Percentiles rank a stretch among this genome's conserved stretches.
Conservation (phyloP, 2,888 invertebrate genomes). For the Drosophila ustulata region DNA sequence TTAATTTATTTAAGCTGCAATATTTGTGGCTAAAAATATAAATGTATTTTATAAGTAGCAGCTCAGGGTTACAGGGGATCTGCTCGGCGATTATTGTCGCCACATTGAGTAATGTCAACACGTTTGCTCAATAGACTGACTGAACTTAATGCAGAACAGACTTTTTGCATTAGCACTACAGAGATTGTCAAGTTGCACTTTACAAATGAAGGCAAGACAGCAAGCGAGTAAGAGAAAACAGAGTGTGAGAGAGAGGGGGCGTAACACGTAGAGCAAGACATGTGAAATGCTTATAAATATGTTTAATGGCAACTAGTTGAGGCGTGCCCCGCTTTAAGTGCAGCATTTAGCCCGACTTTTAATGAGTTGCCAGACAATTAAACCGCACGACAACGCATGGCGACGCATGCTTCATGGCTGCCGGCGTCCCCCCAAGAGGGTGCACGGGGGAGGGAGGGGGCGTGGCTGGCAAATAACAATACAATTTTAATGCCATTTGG, state of each 20-base stretch:
- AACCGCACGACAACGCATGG: constrained; percentile 35
- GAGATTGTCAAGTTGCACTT: constrained; percentile 17
- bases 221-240: background rate
- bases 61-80: constrained; percentile 7
- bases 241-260: background rate
- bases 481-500: constrained; percentile 71
- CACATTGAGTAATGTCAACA: too few relatives aligned
- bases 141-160: constrained; percentile 26
- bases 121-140: constrained; percentile 18
- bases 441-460: constrained; percentile 29
- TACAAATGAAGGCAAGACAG: background rate
- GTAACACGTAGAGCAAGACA: background rate
- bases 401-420: background rate
- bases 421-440: constrained; percentile 4
- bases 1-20: too few relatives aligned
- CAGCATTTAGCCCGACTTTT: constrained; percentile 62
- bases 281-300: constrained; percentile 36
- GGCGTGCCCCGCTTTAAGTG: constrained; percentile 48
- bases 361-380: constrained; percentile 80
- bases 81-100: background rate
- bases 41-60: too few relatives aligned
- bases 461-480: constrained; percentile 58
- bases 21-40: too few relatives aligned
- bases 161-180: constrained; percentile 35
- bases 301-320: constrained; percentile 35